Evolutionary conservation across 2,888 invertebrate species (phyloP).

Genomic region (Tinea pellionella): DNA sequence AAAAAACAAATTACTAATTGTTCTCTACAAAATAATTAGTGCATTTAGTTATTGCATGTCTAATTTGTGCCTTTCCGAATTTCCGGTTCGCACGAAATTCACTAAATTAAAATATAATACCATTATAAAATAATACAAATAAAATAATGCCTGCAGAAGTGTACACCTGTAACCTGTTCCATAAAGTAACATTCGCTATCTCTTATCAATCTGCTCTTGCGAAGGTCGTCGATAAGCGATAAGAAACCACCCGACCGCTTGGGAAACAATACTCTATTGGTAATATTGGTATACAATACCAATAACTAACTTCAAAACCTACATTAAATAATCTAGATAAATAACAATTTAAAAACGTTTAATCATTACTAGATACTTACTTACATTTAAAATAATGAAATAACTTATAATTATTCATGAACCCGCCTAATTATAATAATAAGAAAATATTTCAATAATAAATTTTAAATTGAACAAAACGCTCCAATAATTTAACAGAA

Average conservation of each 20-base stretch:
- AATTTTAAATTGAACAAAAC: too few species aligned
- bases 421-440: too few species aligned
- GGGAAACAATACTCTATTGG: background rate
- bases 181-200: slow-evolving; percentile 39
- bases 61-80: background rate
- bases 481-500: too few species aligned
- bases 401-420: too few species aligned
- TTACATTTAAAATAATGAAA: too few species aligned
- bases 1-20: background rate
- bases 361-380: background rate
- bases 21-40: too few species aligned
- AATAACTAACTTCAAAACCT: too few species aligned
- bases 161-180: background rate
- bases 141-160: background rate
- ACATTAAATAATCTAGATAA: slow-evolving; percentile 11
- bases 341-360: slow-evolving; percentile 9
- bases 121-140: background rate
- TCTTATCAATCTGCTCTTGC: slow-evolving; percentile 64
- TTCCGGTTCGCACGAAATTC: background rate
- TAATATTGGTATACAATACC: too few species aligned
- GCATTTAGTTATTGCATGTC: too few species aligned
- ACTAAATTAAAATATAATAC: background rate
- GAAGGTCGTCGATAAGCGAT: slow-evolving; percentile 58
- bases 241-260: slow-evolving; percentile 21
- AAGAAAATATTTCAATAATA: too few species aligned